Conservation (phyloP, 2,797 vertebrate genomes). For the Darevskia mixta region DNA sequence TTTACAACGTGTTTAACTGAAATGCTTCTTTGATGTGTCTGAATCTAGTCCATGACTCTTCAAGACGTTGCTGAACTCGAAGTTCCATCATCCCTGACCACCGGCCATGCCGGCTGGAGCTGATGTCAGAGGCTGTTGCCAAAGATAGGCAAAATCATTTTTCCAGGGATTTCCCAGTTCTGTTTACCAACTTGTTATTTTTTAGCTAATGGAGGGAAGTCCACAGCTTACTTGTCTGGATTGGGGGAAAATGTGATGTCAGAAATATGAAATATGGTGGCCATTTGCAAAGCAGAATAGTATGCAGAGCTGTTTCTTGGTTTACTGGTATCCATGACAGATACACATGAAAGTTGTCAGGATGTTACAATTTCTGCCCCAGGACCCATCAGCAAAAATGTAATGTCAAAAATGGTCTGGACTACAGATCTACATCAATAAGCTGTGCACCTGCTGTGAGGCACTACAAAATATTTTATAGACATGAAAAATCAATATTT, state of each 20-base stretch:
- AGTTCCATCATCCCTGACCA: background rate
- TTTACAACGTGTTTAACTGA: no score
- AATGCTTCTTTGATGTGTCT: no score
- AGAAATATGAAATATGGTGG: background rate
- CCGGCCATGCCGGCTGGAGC: background rate
- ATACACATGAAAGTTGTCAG: background rate
- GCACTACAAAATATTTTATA: no score
- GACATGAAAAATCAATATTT: background rate
- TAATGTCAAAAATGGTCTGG: background rate
- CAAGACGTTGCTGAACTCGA: background rate
- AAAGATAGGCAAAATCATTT: background rate
- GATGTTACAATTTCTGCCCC: background rate
- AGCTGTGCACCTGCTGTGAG: no score
- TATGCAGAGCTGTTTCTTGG: background rate
- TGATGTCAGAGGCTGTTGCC: background rate
- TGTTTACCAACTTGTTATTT: background rate
- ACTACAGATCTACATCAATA: background rate
- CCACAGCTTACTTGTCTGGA: background rate
- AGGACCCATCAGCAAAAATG: background rate
- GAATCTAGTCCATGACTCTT: background rate
- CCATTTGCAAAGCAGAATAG: no score
- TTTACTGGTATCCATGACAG: background rate
- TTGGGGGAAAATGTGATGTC: background rate
- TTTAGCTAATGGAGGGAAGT: background rate
- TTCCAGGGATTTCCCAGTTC: no score